Conservation (phyloP, 2,797 vertebrate species). For the Melopsittacus undulatus region DNA sequence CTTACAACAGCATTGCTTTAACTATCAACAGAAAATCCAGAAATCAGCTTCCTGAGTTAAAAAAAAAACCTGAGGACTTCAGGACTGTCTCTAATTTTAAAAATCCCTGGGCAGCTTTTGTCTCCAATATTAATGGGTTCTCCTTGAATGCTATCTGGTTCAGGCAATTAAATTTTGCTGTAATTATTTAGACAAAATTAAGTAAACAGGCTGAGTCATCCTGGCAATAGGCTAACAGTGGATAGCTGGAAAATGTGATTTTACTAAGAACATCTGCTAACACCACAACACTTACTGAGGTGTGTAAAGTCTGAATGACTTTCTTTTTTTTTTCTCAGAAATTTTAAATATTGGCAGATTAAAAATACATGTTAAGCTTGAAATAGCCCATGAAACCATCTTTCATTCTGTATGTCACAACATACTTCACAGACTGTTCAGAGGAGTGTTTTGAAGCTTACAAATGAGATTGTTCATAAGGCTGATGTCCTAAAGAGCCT, state of each 20-base stretch:
- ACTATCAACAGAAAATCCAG: background rate
- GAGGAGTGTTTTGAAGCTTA: background rate
- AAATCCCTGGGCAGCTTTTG: conserved; percentile 21
- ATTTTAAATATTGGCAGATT: conserved; percentile 19
- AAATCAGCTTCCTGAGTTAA: background rate
- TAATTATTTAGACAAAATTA: conserved; percentile 64
- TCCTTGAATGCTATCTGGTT: conserved; percentile 30
- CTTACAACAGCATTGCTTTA: background rate
- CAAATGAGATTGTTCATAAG: background rate
- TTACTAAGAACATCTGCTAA: conserved; percentile 49
- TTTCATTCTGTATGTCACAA: background rate
- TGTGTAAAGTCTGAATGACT: background rate
- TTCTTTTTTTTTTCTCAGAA: background rate
- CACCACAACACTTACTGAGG: background rate
- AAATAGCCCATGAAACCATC: conserved; percentile 37
- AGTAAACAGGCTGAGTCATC: conserved; percentile 56
- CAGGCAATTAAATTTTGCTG: conserved; percentile 47
- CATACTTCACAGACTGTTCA: background rate
- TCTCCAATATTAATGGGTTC: conserved; percentile 52
- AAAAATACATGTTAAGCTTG: background rate
- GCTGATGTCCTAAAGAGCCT: background rate
- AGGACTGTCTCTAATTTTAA: background rate
- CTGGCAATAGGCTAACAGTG: conserved; percentile 17
- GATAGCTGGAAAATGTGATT: conserved; percentile 26
- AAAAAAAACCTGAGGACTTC: background rate